Conservation (phyloP, 2,888 invertebrate species). For the Acholoe squamosa region DNA sequence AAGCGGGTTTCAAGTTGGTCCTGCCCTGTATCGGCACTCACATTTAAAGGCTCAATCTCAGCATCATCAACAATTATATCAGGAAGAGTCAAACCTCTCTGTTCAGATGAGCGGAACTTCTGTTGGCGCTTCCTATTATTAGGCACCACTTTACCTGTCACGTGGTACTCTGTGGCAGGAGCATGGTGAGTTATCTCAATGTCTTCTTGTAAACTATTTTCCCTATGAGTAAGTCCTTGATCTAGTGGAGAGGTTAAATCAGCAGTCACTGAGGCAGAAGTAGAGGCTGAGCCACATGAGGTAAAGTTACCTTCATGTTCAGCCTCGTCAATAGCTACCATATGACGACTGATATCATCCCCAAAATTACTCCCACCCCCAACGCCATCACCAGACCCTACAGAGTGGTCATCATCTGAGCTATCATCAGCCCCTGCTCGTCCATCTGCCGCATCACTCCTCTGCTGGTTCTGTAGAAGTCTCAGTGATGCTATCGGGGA, state of each 20-base stretch:
- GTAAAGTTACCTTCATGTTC: slow-evolving; percentile 9
- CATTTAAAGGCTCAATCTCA: slow-evolving; percentile 43
- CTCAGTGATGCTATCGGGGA: slow-evolving; percentile 62
- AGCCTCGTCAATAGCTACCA: slow-evolving; percentile 37
- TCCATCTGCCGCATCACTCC: not conserved
- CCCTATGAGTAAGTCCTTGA: not conserved
- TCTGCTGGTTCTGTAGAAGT: slow-evolving; percentile 56
- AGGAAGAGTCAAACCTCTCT: not conserved
- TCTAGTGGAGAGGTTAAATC: not conserved
- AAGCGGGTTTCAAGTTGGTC: slow-evolving; percentile 10
- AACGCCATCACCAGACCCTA: not conserved
- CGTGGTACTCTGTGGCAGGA: slow-evolving; percentile 52
- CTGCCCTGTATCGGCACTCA: not conserved
- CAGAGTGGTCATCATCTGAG: slow-evolving; percentile 32
- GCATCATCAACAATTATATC: slow-evolving; percentile 45
- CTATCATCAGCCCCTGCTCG: not conserved
- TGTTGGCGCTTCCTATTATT: slow-evolving; percentile 39
- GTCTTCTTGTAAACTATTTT: too few relatives aligned
- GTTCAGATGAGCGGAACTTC: not conserved
- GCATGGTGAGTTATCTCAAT: not conserved
- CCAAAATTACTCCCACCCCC: not conserved
- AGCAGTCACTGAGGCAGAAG: not conserved
- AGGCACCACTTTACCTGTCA: not conserved
- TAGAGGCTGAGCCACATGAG: not conserved
- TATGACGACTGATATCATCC: not conserved